Conservation (phyloP, 2,113 vertebrate species). For the Hiodon alosoides region DNA sequence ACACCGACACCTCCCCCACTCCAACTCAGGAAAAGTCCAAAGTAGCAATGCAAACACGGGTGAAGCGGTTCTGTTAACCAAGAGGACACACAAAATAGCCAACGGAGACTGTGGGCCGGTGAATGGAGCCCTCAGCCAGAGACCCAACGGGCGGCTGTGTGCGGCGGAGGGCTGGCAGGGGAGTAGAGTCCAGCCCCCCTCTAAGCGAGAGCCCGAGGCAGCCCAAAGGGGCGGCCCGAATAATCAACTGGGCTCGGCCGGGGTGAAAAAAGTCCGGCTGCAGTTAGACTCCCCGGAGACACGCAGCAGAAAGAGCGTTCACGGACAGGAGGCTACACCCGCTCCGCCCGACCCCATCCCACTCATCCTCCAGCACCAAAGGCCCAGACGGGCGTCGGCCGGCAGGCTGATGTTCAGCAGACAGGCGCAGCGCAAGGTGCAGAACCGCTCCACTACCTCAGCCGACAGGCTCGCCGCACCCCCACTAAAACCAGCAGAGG, state of each 20-base stretch:
- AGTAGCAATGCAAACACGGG: constrained; percentile 88
- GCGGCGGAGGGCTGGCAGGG: constrained; percentile 70
- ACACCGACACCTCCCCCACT: constrained; percentile 56
- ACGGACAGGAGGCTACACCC: constrained; percentile 21
- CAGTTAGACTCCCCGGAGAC: constrained; percentile 51
- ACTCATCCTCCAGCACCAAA: constrained; percentile 50
- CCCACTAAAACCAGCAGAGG: constrained; percentile 68
- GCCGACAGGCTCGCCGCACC: constrained; percentile 62
- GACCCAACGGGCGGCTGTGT: constrained; percentile 74
- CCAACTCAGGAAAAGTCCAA: constrained; percentile 87
- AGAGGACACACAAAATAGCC: constrained; percentile 13
- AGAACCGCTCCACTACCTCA: constrained; percentile 83
- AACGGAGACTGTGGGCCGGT: constrained; percentile 48
- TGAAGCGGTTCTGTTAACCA: constrained; percentile 79
- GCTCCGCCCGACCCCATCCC: not conserved
- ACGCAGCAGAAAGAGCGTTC: constrained; percentile 58
- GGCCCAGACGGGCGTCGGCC: constrained; percentile 57
- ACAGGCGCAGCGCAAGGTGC: constrained; percentile 72
- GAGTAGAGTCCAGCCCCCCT: constrained; percentile 77
- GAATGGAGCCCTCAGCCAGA: constrained; percentile 54
- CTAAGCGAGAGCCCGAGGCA: constrained; percentile 75
- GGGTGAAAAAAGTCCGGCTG: constrained; percentile 35
- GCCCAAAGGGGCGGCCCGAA: constrained; percentile 3
- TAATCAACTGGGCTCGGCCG: constrained; percentile 15
- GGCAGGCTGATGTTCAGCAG: constrained; percentile 71